phyloP scores from a whole-genome alignment of 2,113 vertebrate genomes.

The Calidris pygmaea region DNA sequence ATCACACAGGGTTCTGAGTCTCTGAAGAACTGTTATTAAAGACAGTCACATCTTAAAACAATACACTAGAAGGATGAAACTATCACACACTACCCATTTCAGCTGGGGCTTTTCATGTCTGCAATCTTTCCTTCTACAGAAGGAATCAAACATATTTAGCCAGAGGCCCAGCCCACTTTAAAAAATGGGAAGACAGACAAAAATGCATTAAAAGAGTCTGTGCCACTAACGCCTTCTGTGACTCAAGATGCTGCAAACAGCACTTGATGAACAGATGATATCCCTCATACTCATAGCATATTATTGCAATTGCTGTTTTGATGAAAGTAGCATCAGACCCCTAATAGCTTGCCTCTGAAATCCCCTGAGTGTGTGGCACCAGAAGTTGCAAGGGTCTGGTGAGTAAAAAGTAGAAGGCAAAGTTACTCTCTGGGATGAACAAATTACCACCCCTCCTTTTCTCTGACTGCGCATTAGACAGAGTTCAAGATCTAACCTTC shows the following conservation, averaged over 20 bases:
- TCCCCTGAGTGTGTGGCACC: fast-evolving
- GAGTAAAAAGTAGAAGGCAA: neutral
- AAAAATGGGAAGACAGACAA: neutral
- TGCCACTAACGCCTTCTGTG: neutral
- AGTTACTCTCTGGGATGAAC: neutral
- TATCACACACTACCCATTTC: neutral
- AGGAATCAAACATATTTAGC: neutral
- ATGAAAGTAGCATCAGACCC: neutral
- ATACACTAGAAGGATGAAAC: slow-evolving; percentile 1
- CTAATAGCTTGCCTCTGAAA: neutral
- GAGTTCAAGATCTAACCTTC: neutral
- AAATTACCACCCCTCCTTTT: neutral
- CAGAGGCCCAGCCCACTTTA: neutral
- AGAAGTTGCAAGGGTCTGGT: neutral
- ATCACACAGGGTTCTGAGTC: slow-evolving; percentile 50
- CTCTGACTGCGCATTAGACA: neutral
- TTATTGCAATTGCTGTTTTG: neutral
- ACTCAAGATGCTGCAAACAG: neutral
- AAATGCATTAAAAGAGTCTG: neutral
- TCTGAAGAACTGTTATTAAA: slow-evolving; percentile 59
- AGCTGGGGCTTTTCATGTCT: neutral
- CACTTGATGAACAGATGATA: neutral
- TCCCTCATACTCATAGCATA: neutral
- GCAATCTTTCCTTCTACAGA: neutral
- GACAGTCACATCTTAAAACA: slow-evolving; percentile 43